phyloP scores from a whole-genome alignment of 2,888 invertebrate genomes.

The Amphimallon solstitiale region DNA sequence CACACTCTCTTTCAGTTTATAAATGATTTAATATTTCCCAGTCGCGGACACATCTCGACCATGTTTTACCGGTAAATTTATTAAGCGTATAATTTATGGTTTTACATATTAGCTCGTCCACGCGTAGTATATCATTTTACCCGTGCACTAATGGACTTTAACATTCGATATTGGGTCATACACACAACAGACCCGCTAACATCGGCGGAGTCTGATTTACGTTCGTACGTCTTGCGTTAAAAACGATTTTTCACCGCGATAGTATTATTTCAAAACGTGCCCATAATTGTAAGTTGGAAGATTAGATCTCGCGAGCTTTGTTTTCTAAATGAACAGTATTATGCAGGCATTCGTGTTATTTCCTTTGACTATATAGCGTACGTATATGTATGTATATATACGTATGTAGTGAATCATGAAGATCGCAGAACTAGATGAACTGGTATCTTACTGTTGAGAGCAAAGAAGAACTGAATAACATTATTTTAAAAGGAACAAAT shows the following conservation, averaged over 20 bases:
- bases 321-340: too few species aligned
- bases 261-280: slow-evolving; percentile 25
- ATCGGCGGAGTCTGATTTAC: background rate
- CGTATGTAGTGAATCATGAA: too few species aligned
- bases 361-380: too few species aligned
- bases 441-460: too few species aligned
- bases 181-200: background rate
- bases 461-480: too few species aligned
- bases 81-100: slow-evolving; percentile 20
- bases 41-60: background rate
- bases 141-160: slow-evolving; percentile 22
- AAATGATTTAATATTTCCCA: slow-evolving; percentile 15
- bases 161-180: slow-evolving; percentile 26
- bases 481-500: too few species aligned
- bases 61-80: slow-evolving; percentile 18
- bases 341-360: too few species aligned
- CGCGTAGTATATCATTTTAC: slow-evolving; percentile 30
- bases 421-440: too few species aligned
- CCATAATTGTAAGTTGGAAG: background rate
- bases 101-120: slow-evolving; percentile 13
- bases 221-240: slow-evolving; percentile 13
- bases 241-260: slow-evolving; percentile 28
- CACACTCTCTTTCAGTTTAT: slow-evolving; percentile 3
- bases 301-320: too few species aligned
- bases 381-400: too few species aligned